These are phyloP conservation scores for Sula dactylatra DNA, from an alignment of 2,113 vertebrate genomes.

Conservation along the genomic window DNA sequence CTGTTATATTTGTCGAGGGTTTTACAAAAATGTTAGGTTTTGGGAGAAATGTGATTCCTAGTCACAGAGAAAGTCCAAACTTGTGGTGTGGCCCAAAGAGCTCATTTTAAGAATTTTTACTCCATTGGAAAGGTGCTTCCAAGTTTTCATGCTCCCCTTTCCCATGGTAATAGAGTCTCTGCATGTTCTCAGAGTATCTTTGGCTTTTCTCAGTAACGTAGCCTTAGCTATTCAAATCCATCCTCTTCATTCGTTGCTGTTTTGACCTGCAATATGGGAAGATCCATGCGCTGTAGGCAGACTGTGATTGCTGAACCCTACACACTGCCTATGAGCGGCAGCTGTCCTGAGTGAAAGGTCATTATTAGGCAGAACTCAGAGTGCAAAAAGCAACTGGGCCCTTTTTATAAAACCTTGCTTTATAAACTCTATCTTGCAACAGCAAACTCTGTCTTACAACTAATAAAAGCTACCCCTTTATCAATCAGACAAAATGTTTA, in stretches of 20 bases:
- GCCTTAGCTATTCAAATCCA: neutral
- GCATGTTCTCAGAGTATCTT: neutral
- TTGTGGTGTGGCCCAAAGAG: fast-evolving
- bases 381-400: neutral
- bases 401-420: neutral
- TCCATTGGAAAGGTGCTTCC: neutral
- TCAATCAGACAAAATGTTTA: neutral
- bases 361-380: neutral
- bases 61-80: neutral
- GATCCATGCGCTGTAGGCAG: neutral
- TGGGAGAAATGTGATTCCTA: neutral
- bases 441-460: neutral
- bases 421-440: neutral
- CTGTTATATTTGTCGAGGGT: neutral
- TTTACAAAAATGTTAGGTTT: neutral
- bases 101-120: neutral
- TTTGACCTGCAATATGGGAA: neutral
- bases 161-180: neutral
- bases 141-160: neutral
- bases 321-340: neutral
- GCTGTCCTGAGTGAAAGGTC: neutral
- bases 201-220: neutral
- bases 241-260: neutral
- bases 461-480: neutral
- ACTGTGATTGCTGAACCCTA: neutral